Percentiles rank a stretch among this genome's conserved stretches.
Conservation (phyloP, 2,797 vertebrate species). For the Gymnodraco acuticeps region DNA sequence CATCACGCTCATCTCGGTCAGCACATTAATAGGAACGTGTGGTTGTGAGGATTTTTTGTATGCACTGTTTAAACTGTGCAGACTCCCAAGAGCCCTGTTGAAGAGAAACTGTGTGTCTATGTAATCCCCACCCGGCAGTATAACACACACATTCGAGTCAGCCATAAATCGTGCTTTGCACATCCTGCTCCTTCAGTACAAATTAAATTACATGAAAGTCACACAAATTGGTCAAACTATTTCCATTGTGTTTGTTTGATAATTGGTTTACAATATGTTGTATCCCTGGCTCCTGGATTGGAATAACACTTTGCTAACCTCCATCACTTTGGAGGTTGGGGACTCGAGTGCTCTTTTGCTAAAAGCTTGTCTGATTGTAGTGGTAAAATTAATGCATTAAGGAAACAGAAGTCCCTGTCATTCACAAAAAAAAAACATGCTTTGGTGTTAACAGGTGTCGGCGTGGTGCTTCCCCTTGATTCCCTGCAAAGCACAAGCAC, state of each 20-base stretch:
- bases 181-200: slow-evolving; percentile 1
- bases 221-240: slow-evolving; percentile 1
- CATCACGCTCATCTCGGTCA: slow-evolving; percentile 30
- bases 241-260: not conserved
- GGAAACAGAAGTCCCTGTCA: slow-evolving; percentile 17
- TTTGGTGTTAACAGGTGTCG: slow-evolving; percentile 26
- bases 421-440: not conserved
- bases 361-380: slow-evolving; percentile 22
- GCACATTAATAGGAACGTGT: slow-evolving; percentile 36
- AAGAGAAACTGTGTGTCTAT: slow-evolving; percentile 1
- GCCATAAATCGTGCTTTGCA: slow-evolving; percentile 13
- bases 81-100: slow-evolving; percentile 8
- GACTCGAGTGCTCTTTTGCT: slow-evolving; percentile 16
- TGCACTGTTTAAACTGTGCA: slow-evolving; percentile 16
- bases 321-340: slow-evolving; percentile 6
- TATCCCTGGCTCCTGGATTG: not conserved
- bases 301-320: not conserved
- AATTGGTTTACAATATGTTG: not conserved
- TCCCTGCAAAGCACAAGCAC: slow-evolving; percentile 1
- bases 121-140: slow-evolving; percentile 20
- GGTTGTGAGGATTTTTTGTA: slow-evolving; percentile 15
- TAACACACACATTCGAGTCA: slow-evolving; percentile 7
- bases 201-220: slow-evolving; percentile 8
- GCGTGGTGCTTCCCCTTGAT: not conserved
- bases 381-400: slow-evolving; percentile 23